These are phyloP conservation scores for Sarotherodon lohbergeri DNA, from an alignment of 2,113 vertebrate species.

Conservation along the genomic window DNA sequence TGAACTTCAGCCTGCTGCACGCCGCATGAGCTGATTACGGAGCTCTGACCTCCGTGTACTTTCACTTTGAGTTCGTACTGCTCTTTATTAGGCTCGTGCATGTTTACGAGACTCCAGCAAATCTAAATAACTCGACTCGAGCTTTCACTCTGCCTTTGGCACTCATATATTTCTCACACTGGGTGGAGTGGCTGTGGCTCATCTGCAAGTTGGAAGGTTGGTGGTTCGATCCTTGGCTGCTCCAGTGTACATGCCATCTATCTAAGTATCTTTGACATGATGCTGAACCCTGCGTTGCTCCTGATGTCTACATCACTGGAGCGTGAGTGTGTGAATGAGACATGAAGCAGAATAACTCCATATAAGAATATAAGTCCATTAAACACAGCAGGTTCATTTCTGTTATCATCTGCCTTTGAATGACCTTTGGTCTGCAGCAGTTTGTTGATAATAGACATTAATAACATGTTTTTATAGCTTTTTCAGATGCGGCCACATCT, in stretches of 20 bases:
- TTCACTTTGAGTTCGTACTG: slow-evolving; percentile 10
- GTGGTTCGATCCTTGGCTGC: not conserved
- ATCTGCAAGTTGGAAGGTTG: not conserved
- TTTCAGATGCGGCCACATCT: not conserved
- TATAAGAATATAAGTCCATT: not conserved
- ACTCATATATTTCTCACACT: not conserved
- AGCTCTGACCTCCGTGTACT: not conserved
- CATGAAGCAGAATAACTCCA: not conserved
- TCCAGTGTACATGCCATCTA: not conserved
- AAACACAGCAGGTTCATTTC: not conserved
- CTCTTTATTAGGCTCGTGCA: not conserved
- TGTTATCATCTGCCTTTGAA: not conserved
- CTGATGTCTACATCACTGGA: not conserved
- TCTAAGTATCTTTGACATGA: not conserved
- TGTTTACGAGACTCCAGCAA: not conserved
- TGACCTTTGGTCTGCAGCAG: not conserved
- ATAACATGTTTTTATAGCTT: not conserved
- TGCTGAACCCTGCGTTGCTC: not conserved
- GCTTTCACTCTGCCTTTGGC: not conserved
- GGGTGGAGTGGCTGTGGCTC: not conserved
- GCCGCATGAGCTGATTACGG: not conserved
- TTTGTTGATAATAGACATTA: not conserved
- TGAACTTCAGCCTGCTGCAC: not conserved
- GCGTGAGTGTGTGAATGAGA: not conserved
- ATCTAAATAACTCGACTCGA: not conserved